Conservation (phyloP, 2,797 vertebrate genomes). For the Siniperca scherzeri region DNA sequence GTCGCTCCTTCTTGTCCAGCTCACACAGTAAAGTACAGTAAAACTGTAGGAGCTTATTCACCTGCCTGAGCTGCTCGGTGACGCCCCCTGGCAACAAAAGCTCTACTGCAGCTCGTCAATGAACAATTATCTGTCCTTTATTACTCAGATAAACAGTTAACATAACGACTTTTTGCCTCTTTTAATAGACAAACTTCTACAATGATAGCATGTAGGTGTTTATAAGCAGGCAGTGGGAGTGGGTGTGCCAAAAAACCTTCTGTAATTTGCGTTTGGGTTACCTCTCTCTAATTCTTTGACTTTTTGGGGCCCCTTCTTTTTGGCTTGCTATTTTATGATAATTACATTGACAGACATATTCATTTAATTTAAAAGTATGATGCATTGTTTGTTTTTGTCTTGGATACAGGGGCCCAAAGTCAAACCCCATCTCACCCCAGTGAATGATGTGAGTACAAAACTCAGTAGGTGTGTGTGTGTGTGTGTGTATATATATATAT, state of each 20-base stretch:
- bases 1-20: conserved; percentile 26
- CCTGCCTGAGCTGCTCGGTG: conserved; percentile 65
- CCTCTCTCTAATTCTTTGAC: neutral
- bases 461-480: too few relatives aligned
- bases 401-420: too few relatives aligned
- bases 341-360: neutral
- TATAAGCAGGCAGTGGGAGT: neutral
- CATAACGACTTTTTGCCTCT: neutral
- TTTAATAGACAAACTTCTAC: neutral
- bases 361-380: neutral
- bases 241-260: neutral
- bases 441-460: neutral
- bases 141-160: neutral
- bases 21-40: neutral
- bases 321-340: neutral
- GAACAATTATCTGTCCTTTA: too few relatives aligned
- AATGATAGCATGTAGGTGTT: neutral
- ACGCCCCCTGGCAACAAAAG: conserved; percentile 66
- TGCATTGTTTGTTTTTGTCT: neutral
- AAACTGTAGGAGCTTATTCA: conserved; percentile 37
- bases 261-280: neutral
- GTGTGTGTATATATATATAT: too few relatives aligned
- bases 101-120: conserved; percentile 17
- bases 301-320: neutral
- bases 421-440: neutral